A percentile compares a stretch with the other conserved stretches of the same genome.
Evolutionary conservation across 2,797 vertebrate genomes (phyloP).

Genomic region (Ptychadena robeensis): DNA sequence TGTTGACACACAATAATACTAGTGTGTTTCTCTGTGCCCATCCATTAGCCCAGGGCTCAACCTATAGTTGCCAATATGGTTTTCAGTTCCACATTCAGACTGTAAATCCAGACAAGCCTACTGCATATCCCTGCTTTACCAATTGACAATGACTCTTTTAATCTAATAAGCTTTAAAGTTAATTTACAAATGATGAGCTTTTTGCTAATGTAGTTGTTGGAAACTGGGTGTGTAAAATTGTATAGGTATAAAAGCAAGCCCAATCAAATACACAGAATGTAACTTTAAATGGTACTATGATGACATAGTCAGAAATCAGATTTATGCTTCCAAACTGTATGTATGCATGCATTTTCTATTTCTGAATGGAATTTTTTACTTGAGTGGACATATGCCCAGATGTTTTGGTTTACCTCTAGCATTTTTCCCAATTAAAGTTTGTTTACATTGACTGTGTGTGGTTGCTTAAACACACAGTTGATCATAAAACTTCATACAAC

Average conservation of each 20-base stretch:
- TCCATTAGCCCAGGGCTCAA: too few relatives aligned
- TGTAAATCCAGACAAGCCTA: too few relatives aligned
- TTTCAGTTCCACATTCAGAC: too few relatives aligned
- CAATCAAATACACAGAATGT: not conserved
- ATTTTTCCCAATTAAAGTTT: conserved; percentile 35
- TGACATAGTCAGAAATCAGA: conserved; percentile 3
- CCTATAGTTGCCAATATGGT: too few relatives aligned
- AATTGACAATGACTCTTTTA: too few relatives aligned
- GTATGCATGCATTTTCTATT: conserved; percentile 18
- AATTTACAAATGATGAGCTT: not conserved
- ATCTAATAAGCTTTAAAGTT: too few relatives aligned
- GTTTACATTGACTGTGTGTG: conserved; percentile 37
- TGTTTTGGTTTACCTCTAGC: conserved; percentile 45
- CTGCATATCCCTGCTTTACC: too few relatives aligned
- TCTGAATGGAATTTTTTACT: not conserved
- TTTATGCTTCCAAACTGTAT: not conserved
- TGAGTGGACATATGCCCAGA: conserved; percentile 36
- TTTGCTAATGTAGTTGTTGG: not conserved
- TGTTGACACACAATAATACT: too few relatives aligned
- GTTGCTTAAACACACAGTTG: conserved; percentile 38
- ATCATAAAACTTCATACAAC: conserved; percentile 45
- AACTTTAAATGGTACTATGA: conserved; percentile 23
- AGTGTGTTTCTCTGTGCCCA: too few relatives aligned
- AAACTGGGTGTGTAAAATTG: conserved; percentile 5
- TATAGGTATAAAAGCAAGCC: conserved; percentile 19